Percentiles rank a stretch among this genome's conserved stretches.
Evolutionary conservation across 2,888 invertebrate species (phyloP).

Genomic region (Sinohyriopsis cumingii): DNA sequence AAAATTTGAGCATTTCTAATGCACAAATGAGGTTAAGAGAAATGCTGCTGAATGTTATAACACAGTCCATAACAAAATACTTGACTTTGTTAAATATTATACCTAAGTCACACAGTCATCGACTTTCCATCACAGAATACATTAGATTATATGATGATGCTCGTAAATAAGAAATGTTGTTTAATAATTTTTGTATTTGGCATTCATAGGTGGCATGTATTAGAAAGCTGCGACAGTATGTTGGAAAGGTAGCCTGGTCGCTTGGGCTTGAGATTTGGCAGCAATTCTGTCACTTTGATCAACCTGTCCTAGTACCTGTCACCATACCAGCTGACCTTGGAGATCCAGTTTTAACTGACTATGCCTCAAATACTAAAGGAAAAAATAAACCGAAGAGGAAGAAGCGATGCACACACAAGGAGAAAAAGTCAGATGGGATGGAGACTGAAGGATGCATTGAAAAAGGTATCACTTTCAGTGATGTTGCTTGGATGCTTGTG

Average conservation of each 20-base stretch:
- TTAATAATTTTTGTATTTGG: not conserved
- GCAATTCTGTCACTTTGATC: conserved; percentile 56
- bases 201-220: conserved; percentile 62
- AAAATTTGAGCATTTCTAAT: too few species aligned
- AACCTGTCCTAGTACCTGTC: conserved; percentile 51
- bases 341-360: conserved; percentile 14
- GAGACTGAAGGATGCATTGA: not conserved
- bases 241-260: conserved; percentile 67
- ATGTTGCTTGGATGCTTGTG: too few species aligned
- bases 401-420: conserved; percentile 8
- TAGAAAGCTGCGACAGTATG: conserved; percentile 56
- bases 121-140: too few species aligned
- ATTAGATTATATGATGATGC: too few species aligned
- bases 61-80: too few species aligned
- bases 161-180: too few species aligned
- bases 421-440: conserved; percentile 1
- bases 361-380: conserved; percentile 19
- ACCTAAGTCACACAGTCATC: too few species aligned
- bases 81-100: too few species aligned
- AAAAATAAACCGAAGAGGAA: conserved; percentile 21
- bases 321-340: conserved; percentile 38
- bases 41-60: too few species aligned
- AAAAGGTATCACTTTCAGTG: not conserved
- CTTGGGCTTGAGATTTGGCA: conserved; percentile 68
- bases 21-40: too few species aligned